Conservation (phyloP, 2,113 vertebrate genomes). For the Balaenoptera acutorostrata region DNA sequence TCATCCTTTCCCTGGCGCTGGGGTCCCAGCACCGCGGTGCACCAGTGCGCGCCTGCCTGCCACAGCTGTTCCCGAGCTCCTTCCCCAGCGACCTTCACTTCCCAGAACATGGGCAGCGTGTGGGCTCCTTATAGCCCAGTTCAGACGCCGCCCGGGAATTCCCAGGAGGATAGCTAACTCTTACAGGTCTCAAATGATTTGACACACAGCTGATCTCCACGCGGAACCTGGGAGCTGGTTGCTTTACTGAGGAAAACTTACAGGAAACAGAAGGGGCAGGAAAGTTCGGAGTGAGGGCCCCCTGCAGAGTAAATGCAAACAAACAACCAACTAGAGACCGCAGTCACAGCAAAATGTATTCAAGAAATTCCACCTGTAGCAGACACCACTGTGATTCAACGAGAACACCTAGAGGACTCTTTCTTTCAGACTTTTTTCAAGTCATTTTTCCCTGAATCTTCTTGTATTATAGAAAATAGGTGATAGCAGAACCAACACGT, state of each 20-base stretch:
- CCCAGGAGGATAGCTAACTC: not conserved
- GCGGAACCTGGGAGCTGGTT: accelerated
- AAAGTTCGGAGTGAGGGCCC: not conserved
- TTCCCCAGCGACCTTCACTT: not conserved
- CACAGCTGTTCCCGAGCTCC: too few species aligned
- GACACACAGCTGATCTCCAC: not conserved
- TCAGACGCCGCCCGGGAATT: accelerated
- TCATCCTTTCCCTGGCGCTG: not conserved
- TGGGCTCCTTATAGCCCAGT: accelerated
- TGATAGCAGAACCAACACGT: not conserved
- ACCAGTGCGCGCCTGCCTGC: accelerated
- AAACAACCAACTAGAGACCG: not conserved
- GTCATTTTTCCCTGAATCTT: not conserved
- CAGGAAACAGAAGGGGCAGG: not conserved
- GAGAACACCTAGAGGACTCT: not conserved
- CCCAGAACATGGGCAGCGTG: accelerated
- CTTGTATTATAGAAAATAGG: not conserved
- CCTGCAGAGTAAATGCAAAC: not conserved
- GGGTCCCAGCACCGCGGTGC: not conserved
- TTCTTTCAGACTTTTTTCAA: not conserved
- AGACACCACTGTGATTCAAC: accelerated
- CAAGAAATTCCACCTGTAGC: not conserved
- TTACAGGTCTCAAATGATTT: not conserved
- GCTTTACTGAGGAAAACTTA: not conserved
- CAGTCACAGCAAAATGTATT: not conserved